Conservation (phyloP, 2,888 invertebrate species). For the Cremastinae sp. region DNA sequence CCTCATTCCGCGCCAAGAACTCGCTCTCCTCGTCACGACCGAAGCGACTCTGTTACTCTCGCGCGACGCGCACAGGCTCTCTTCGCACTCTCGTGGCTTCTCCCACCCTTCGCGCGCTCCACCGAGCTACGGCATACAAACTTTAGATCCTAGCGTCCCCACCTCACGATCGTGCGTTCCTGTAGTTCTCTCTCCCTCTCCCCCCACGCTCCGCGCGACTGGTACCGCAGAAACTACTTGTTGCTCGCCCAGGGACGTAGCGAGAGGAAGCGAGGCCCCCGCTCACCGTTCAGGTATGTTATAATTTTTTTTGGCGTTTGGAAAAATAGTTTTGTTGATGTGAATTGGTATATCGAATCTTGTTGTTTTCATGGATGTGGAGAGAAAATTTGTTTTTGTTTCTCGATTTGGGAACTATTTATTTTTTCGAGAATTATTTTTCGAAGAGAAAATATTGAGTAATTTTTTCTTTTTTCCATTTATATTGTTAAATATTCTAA, state of each 20-base stretch:
- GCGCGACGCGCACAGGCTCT: slow-evolving; percentile 19
- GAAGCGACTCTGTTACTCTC: slow-evolving; percentile 25
- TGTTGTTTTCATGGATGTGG: too few relatives aligned
- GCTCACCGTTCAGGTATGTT: background rate
- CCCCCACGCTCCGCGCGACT: slow-evolving; percentile 16
- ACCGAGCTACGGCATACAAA: slow-evolving; percentile 60
- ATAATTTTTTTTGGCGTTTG: background rate
- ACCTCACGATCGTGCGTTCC: background rate
- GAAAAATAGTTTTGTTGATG: background rate
- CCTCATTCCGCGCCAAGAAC: slow-evolving; percentile 44
- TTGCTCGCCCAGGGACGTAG: slow-evolving; percentile 69
- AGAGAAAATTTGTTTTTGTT: too few relatives aligned
- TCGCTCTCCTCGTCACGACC: slow-evolving; percentile 40
- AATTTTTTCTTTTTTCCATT: too few relatives aligned
- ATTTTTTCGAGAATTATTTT: too few relatives aligned
- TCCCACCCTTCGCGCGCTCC: slow-evolving; percentile 48
- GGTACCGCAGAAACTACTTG: slow-evolving; percentile 63
- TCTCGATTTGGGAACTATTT: too few relatives aligned
- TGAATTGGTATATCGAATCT: too few relatives aligned
- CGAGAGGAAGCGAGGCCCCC: slow-evolving; percentile 17
- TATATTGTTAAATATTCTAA: too few relatives aligned
- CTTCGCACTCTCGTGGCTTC: slow-evolving; percentile 39
- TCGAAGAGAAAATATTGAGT: too few relatives aligned
- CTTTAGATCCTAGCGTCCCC: slow-evolving; percentile 63
- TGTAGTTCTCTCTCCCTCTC: slow-evolving; percentile 16